phyloP scores from a whole-genome alignment of 1,140 invertebrate genomes.

The Agrilus planipennis region DNA sequence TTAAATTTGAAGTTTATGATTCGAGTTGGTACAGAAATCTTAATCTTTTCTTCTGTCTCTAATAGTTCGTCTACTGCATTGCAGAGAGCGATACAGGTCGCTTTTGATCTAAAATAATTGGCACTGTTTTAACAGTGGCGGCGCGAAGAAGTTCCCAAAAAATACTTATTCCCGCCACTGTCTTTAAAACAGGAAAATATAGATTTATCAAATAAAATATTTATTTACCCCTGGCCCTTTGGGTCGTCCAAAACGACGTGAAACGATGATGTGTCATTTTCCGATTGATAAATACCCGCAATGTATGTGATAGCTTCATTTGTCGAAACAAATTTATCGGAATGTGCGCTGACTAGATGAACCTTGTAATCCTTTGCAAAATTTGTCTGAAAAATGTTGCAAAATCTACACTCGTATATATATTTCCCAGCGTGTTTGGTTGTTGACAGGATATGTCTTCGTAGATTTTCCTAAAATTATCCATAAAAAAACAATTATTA shows the following conservation, averaged over 20 bases:
- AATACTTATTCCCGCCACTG: no score
- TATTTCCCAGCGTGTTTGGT: conserved; percentile 61
- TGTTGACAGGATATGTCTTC: conserved; percentile 74
- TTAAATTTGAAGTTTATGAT: no score
- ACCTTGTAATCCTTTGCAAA: conserved; percentile 51
- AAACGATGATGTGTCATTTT: conserved; percentile 23
- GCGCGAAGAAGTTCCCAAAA: no score
- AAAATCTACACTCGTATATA: conserved; percentile 64
- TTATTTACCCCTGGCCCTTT: no score
- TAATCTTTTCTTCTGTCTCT: no score
- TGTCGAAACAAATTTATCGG: conserved; percentile 36
- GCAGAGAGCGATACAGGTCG: no score
- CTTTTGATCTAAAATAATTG: no score
- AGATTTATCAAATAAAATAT: no score
- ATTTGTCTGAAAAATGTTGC: conserved; percentile 46
- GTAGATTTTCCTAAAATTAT: conserved; percentile 60
- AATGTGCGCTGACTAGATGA: conserved; percentile 50
- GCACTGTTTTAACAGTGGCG: no score
- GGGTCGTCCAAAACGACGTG: not conserved
- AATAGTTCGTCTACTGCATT: no score
- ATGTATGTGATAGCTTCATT: conserved; percentile 35
- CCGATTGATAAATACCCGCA: conserved; percentile 34
- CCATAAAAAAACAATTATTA: not conserved
- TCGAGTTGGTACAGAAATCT: no score
- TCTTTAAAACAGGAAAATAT: no score